Conservation (phyloP, 2,797 vertebrate species). For the Lepilemur septentrionalis region DNA sequence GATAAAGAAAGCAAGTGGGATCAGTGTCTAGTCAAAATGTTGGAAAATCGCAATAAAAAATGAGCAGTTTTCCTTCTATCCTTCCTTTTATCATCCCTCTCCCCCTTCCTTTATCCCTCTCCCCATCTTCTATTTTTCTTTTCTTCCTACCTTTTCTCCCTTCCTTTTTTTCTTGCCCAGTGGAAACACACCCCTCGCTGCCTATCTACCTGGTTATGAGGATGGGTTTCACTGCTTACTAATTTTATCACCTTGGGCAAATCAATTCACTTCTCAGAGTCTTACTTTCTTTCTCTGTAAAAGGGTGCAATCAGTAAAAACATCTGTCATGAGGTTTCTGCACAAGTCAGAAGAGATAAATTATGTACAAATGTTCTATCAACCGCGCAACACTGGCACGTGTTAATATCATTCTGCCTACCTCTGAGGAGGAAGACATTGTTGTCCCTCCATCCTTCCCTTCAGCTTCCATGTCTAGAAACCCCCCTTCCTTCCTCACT, state of each 20-base stretch:
- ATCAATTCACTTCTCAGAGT: not conserved
- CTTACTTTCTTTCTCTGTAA: not conserved
- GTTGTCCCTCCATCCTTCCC: not conserved
- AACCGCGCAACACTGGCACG: not conserved
- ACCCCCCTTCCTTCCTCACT: not conserved
- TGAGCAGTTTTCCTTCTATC: not conserved
- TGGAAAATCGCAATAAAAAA: not conserved
- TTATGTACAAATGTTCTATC: not conserved
- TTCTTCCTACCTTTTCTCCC: not conserved
- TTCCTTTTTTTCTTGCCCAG: not conserved
- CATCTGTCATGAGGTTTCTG: not conserved
- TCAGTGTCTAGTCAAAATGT: not conserved
- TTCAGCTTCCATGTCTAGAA: not conserved
- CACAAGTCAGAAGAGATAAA: not conserved
- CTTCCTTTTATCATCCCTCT: not conserved
- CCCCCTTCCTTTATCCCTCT: not conserved
- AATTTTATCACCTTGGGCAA: not conserved
- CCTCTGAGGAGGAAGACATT: not conserved
- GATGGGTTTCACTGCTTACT: not conserved
- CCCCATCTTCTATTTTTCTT: not conserved
- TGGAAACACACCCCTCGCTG: not conserved
- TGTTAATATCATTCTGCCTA: not conserved
- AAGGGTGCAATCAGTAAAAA: not conserved
- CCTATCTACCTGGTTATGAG: not conserved
- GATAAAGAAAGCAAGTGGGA: not conserved